A percentile compares a stretch with the other conserved stretches of the same genome.
Evolutionary conservation across 2,888 invertebrate species (phyloP).

Genomic region (Eristalis intricaria): DNA sequence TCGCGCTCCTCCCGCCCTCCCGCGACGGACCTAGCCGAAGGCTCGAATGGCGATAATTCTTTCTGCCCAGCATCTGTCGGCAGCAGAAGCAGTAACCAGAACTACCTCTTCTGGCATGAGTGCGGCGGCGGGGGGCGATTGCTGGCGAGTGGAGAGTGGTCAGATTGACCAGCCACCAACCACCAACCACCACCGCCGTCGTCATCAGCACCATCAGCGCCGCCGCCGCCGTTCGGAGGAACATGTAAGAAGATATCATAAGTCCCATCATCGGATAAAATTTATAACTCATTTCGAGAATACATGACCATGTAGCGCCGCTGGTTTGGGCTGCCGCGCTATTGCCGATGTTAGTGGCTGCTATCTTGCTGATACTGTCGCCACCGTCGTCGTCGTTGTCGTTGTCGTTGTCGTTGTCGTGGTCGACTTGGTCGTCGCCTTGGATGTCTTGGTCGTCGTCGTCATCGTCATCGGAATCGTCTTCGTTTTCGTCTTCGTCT

Average conservation of each 20-base stretch:
- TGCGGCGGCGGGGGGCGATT: background rate
- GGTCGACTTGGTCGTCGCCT: background rate
- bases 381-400: conserved; percentile 54
- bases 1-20: background rate
- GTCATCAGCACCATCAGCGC: conserved; percentile 25
- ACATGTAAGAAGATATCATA: conserved; percentile 80
- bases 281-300: conserved; percentile 80
- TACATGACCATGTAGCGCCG: conserved; percentile 72
- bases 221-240: conserved; percentile 51
- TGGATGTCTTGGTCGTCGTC: conserved; percentile 65
- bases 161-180: conserved; percentile 30
- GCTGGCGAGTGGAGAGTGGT: conserved; percentile 9
- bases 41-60: conserved; percentile 57
- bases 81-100: conserved; percentile 43
- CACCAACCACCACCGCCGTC: background rate
- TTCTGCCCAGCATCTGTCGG: conserved; percentile 36
- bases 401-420: background rate
- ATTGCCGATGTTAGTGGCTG: conserved; percentile 67
- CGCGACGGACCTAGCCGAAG: background rate
- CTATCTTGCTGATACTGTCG: conserved; percentile 71
- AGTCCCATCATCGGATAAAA: conserved; percentile 80
- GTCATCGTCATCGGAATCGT: conserved; percentile 27
- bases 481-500: background rate
- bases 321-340: conserved; percentile 67
- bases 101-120: background rate